phyloP scores from a whole-genome alignment of 2,797 vertebrate genomes.

The Euphonia xanthogaster region DNA sequence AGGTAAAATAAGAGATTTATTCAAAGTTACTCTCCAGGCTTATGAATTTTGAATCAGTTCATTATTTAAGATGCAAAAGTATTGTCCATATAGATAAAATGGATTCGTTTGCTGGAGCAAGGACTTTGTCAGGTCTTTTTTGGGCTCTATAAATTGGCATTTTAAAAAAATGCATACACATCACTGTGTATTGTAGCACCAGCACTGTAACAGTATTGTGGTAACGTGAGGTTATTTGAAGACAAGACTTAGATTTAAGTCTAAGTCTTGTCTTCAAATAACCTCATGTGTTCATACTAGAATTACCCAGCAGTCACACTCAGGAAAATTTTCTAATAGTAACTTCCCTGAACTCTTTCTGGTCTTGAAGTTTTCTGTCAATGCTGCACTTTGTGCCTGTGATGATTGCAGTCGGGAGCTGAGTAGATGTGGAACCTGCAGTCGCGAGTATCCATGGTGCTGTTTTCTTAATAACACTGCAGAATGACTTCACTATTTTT shows the following conservation, averaged over 20 bases:
- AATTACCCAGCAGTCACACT: background rate
- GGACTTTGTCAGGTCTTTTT: background rate
- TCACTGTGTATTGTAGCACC: accelerated
- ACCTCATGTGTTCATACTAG: background rate
- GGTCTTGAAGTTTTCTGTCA: background rate
- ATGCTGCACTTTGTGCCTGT: background rate
- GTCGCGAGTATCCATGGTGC: background rate
- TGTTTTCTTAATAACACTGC: background rate
- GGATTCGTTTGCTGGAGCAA: background rate
- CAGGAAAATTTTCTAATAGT: background rate
- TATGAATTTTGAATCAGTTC: background rate
- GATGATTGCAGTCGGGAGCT: background rate
- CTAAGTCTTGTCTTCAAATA: no score
- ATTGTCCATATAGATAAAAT: background rate
- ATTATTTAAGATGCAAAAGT: background rate
- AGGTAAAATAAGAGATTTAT: background rate
- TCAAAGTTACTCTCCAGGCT: background rate
- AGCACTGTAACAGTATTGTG: background rate
- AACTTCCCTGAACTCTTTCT: background rate
- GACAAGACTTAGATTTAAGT: background rate
- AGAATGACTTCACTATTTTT: background rate
- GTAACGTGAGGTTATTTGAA: background rate
- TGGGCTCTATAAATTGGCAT: background rate
- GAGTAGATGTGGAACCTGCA: background rate
- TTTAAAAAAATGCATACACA: accelerated